phyloP scores from a whole-genome alignment of 2,888 invertebrate species.

The Clusia tigrina region DNA sequence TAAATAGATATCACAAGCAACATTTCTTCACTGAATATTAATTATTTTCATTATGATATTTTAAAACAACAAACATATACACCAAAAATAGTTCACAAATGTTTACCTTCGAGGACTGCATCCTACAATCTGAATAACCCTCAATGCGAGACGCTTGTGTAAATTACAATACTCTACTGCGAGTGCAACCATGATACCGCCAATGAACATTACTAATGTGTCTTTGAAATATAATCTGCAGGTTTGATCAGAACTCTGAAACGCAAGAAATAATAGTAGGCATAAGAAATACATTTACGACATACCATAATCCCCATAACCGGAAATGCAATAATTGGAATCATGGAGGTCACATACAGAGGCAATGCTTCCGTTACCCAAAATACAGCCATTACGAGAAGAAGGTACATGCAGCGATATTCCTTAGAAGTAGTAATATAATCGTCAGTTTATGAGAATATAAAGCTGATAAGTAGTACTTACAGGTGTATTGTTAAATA shows the following conservation, averaged over 20 bases:
- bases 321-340: slow-evolving; percentile 85
- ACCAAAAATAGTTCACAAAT: too few species aligned
- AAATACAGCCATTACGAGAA: slow-evolving; percentile 81
- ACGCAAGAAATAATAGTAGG: not conserved
- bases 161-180: slow-evolving; percentile 90
- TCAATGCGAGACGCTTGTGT: slow-evolving; percentile 85
- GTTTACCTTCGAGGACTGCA: slow-evolving; percentile 75
- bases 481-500: slow-evolving; percentile 69
- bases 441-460: not conserved
- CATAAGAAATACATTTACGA: slow-evolving; percentile 11
- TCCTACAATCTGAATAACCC: slow-evolving; percentile 80
- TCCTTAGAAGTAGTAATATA: slow-evolving; percentile 64
- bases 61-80: too few species aligned
- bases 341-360: slow-evolving; percentile 81
- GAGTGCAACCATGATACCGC: slow-evolving; percentile 89
- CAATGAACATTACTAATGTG: slow-evolving; percentile 88
- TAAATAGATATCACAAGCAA: too few species aligned
- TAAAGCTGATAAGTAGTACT: slow-evolving; percentile 45
- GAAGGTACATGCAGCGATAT: slow-evolving; percentile 80
- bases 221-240: slow-evolving; percentile 81
- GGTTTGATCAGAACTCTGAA: slow-evolving; percentile 67
- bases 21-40: too few species aligned
- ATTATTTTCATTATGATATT: too few species aligned
- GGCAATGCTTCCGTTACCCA: slow-evolving; percentile 88
- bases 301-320: slow-evolving; percentile 78